These are phyloP conservation scores for Potorous gilbertii DNA, from an alignment of 2,797 vertebrate species.

Conservation along the genomic window DNA sequence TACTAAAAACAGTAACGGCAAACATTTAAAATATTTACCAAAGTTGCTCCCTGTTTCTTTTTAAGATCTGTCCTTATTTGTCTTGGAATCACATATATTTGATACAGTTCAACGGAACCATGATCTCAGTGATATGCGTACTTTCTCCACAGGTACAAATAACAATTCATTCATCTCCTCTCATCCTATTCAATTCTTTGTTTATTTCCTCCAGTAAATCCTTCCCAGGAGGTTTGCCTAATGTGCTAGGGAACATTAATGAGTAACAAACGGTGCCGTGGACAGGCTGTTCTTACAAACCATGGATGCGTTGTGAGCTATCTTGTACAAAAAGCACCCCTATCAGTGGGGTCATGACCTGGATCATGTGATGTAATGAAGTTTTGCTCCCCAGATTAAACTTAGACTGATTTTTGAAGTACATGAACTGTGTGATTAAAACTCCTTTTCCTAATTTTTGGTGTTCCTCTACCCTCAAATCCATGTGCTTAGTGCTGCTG, in stretches of 20 bases:
- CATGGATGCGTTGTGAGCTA: neutral
- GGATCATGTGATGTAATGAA: neutral
- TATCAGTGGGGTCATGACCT: neutral
- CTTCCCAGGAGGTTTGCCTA: neutral
- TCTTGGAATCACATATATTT: neutral
- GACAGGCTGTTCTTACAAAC: neutral
- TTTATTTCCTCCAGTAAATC: slow-evolving; percentile 7
- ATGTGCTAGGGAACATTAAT: neutral
- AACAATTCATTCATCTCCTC: neutral
- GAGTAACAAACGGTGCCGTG: neutral
- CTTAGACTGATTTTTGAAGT: neutral
- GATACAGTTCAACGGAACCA: neutral
- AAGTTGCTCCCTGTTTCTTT: neutral
- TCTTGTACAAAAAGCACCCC: neutral
- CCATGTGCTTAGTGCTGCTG: neutral
- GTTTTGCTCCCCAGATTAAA: neutral
- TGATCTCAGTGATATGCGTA: neutral
- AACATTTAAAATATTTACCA: neutral
- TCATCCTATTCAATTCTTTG: neutral
- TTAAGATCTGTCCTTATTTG: neutral
- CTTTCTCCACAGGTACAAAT: neutral
- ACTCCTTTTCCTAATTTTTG: neutral
- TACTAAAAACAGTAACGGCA: neutral
- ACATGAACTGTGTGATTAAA: neutral
- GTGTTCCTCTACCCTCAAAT: neutral